phyloP scores from a whole-genome alignment of 2,113 vertebrate genomes.

The Petromus typicus region DNA sequence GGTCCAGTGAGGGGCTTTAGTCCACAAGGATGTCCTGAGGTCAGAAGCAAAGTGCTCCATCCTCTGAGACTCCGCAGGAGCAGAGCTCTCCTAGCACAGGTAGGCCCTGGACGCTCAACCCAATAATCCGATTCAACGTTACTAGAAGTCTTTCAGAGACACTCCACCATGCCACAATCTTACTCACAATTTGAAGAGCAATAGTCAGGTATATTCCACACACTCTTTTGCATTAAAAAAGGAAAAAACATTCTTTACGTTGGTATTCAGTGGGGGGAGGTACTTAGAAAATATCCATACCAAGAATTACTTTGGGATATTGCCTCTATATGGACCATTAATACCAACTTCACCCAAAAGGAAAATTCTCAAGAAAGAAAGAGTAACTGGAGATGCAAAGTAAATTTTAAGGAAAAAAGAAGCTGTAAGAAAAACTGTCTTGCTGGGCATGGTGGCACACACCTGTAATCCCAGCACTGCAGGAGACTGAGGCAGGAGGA shows the following conservation, averaged over 20 bases:
- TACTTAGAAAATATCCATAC: background rate
- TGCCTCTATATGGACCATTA: background rate
- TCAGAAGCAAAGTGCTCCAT: background rate
- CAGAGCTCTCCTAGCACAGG: background rate
- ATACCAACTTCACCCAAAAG: slow-evolving; percentile 7
- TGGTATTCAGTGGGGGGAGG: background rate
- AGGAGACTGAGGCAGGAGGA: background rate
- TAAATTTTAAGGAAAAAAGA: background rate
- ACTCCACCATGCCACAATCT: background rate
- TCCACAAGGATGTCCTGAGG: background rate
- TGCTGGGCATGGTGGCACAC: background rate
- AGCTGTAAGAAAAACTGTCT: background rate
- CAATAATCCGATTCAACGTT: background rate
- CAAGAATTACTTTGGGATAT: slow-evolving; percentile 26
- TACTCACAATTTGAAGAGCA: background rate
- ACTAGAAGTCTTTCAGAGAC: background rate
- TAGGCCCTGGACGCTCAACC: no score
- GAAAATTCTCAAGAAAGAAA: slow-evolving; percentile 8
- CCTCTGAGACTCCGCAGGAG: background rate
- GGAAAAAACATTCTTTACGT: background rate
- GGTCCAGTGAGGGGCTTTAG: background rate
- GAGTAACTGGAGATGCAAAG: background rate
- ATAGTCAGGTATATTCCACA: background rate
- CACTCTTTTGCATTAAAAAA: background rate
- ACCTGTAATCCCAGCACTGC: background rate